A percentile compares a stretch with the other conserved stretches of the same genome.
Conservation (phyloP, 2,797 vertebrate genomes). For the Simalia tracyae region DNA sequence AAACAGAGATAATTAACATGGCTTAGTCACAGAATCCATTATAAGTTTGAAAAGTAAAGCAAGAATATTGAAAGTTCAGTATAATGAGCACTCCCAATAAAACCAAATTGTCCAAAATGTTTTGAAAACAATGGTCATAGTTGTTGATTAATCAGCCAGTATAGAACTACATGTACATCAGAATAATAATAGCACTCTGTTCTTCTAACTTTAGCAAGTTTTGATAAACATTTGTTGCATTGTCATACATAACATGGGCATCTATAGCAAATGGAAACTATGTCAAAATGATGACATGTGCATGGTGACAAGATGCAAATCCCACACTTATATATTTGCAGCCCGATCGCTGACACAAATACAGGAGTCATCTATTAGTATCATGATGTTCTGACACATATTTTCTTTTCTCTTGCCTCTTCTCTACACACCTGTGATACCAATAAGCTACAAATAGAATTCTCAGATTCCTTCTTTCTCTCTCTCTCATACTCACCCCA, state of each 20-base stretch:
- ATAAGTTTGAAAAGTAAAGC: neutral
- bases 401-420: too few species aligned
- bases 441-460: neutral
- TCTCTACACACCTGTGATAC: too few species aligned
- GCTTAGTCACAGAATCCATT: neutral
- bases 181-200: neutral
- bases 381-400: too few species aligned
- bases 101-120: neutral
- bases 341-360: too few species aligned
- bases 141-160: neutral
- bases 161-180: neutral
- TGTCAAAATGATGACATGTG: too few species aligned
- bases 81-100: constrained; percentile 11
- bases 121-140: neutral
- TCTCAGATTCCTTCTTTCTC: neutral
- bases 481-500: neutral
- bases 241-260: neutral
- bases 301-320: too few species aligned
- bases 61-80: neutral
- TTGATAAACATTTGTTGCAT: neutral
- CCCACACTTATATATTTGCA: too few species aligned
- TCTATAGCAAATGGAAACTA: too few species aligned
- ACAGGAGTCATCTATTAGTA: too few species aligned
- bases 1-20: neutral
- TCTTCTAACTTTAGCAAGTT: neutral